Base-by-base conservation (phyloP, 1,140 invertebrate genomes). In the Ips typographus region DNA sequence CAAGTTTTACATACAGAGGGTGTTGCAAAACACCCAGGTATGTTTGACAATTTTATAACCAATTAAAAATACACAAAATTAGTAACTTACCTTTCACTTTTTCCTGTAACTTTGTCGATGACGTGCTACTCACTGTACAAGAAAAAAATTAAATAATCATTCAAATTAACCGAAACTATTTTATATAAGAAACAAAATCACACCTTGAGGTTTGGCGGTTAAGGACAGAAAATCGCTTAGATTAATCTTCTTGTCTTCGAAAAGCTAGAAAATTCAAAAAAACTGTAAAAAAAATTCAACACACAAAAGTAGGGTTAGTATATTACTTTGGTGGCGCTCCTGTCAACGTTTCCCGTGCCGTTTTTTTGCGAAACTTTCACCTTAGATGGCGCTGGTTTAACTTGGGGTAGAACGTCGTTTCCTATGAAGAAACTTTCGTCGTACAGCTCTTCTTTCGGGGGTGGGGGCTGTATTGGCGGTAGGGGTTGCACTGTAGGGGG, bases 361-460 rank as follows among this genome's bases (percentile, higher is more conserved):
- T 55, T 55, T 55, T 36, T 37, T 55, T 55, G n/a, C 2, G 52
- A 0, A 22, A 47, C 1, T 47, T 47, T 47, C 44, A 47, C 44
- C n/a, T 22, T 22, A 22, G 22, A 22, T 22, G 22, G 22, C 22
- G 22, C 22, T 22, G 22, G 22, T 22, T 47, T 47, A 6, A 47
- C 44, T 47, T 47, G 44, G 22, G 22, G 22, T 22, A 22, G 22
- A 22, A 22, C 22, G 22, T 22, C 22, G 22, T 22, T 22, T 39
- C 73, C 73, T 43, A 74, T 74, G 61, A 74, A 74, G 57, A 74
- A 74, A 43, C 55, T 71, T 47, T 72, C 68, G 63, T 74, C 69
- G 44, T 74, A 74, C 7, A 49, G 7, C 2, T 49, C 44, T 8
- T 6, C 6, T 22, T 49, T 49, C 22, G 44, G 44, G 7, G 44